Base-by-base conservation (phyloP, 92 coral and sea anemone genomes). In the Nematostella vectensis region DNA sequence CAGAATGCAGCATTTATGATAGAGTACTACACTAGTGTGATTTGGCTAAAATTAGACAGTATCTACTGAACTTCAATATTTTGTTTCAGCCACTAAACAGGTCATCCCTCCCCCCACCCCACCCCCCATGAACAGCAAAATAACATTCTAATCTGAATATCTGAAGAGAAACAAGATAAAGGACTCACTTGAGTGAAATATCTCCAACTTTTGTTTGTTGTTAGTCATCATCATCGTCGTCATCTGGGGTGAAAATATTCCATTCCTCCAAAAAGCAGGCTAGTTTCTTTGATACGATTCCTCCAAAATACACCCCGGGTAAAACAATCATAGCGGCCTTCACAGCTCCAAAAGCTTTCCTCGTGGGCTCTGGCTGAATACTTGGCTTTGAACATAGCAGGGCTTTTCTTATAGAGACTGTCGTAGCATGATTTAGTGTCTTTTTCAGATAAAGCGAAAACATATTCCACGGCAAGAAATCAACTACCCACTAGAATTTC, bases 201-300 rank as follows among this genome's bases (percentile, higher is more conserved):
- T n/a, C n/a, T n/a, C n/a, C n/a, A n/a, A n/a, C n/a, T n/a, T n/a
- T 33, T 33, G 40, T 6, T 33, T 0, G 23, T 1, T 16, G 21
- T 71, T 24, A 72, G 40, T 85, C 85, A 18, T 91, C 94, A 30
- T 91, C 88, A 47, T 88, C 98, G 22, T 91, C 96, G 22, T 86
- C 89, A n/a, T 86, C 93, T 0, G 83, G 80, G 16, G 23, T 61
- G 70, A 91, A 85, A 56, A 85, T 86, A 61, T 77, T 86, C 91
- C 91, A 91, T 33, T 86, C 98, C 25, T 91, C 88, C 12, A 91
- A 62, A 48, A 86, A 50, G 2, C 65, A 58, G 11, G 98, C 96
- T 21, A 88, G 63, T 29, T 64, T 63, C 57, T 67, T 77, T 8
- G 84, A 88, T 51, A 86, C 8, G n/a, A 13, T 57, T 31, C 93